A percentile compares a stretch with the other conserved stretches of the same genome.
These are phyloP conservation scores for Sycophila sp. DNA, from an alignment of 1,140 invertebrate species.

Conservation along the genomic window DNA sequence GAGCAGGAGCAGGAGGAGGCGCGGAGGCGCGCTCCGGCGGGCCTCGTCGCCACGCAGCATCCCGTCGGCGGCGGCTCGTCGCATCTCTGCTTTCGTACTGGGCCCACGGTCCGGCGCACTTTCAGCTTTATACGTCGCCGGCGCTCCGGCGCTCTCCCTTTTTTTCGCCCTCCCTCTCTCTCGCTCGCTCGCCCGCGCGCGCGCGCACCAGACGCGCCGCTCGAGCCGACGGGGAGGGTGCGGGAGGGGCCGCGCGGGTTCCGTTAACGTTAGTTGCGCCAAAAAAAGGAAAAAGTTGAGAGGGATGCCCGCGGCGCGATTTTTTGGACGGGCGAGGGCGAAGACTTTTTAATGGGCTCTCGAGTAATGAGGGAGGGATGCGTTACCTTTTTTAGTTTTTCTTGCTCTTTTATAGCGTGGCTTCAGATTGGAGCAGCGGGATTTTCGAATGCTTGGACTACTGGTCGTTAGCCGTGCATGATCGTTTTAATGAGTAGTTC, in stretches of 20 bases:
- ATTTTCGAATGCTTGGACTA: no score
- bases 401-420: no score
- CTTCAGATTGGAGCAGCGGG: no score
- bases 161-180: conserved; percentile 11
- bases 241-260: conserved; percentile 2
- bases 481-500: no score
- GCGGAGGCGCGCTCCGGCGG: conserved; percentile 3
- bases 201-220: no score
- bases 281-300: no score
- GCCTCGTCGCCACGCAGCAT: conserved; percentile 55
- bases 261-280: conserved; percentile 30
- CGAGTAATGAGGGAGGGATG: no score
- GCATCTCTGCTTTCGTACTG: conserved; percentile 64
- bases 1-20: conserved; percentile 21
- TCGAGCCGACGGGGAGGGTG: conserved; percentile 49
- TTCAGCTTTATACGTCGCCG: conserved; percentile 64
- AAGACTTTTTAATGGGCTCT: no score
- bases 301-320: no score
- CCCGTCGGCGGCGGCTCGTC: conserved; percentile 55
- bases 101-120: conserved; percentile 56
- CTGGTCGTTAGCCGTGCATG: no score
- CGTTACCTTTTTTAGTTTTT: no score
- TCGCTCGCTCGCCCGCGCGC: conserved; percentile 37
- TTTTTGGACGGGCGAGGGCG: no score
- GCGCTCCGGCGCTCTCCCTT: conserved; percentile 41